Conservation (phyloP, 2,113 vertebrate genomes). For the Podarcis raffonei region DNA sequence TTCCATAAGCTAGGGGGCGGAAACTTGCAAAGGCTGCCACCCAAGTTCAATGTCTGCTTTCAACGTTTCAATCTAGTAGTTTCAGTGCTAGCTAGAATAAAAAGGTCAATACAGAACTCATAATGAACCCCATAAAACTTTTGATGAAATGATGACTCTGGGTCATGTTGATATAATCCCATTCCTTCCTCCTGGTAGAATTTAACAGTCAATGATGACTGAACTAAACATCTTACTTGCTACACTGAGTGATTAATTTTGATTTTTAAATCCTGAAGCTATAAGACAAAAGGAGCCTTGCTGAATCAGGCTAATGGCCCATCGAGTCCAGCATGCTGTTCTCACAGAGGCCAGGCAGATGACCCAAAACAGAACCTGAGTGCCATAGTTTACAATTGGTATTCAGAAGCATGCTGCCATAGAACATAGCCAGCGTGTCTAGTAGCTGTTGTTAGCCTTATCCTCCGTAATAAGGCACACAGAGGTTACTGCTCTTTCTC, state of each 20-base stretch:
- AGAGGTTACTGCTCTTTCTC: background rate
- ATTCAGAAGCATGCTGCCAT: too few species aligned
- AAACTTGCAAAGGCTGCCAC: background rate
- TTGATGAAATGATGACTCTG: slow-evolving; percentile 40
- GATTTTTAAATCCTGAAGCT: slow-evolving; percentile 39
- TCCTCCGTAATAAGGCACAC: background rate
- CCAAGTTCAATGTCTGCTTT: background rate
- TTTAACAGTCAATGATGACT: slow-evolving; percentile 42
- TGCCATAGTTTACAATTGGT: too few species aligned
- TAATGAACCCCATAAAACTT: background rate
- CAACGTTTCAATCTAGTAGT: background rate
- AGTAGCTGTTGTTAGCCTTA: too few species aligned
- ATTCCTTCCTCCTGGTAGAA: slow-evolving; percentile 42
- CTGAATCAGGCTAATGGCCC: too few species aligned
- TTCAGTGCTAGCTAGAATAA: background rate
- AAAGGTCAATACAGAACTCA: background rate
- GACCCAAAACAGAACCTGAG: background rate
- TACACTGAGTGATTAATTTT: background rate
- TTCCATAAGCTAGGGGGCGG: background rate
- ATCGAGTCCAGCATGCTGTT: too few species aligned
- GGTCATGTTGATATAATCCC: slow-evolving; percentile 45
- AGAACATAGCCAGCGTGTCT: too few species aligned
- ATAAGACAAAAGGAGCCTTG: slow-evolving; percentile 26
- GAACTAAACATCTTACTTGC: slow-evolving; percentile 62
- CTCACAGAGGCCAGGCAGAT: too few species aligned